Evolutionary conservation across 2,113 vertebrate genomes (phyloP).

Genomic region (Gymnorhina tibicen): DNA sequence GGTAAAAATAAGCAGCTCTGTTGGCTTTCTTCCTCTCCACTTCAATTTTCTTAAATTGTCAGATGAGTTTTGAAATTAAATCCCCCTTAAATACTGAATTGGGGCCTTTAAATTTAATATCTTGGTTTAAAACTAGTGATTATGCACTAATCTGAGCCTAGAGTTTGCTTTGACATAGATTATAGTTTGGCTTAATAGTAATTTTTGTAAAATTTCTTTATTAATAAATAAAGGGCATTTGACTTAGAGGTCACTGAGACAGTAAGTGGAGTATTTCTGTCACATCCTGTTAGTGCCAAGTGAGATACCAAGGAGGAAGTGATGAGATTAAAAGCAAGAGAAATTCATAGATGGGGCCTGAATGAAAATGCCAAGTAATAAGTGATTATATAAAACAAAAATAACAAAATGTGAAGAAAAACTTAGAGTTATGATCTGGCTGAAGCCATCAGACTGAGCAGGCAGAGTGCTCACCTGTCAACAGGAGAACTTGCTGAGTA

Average conservation of each 20-base stretch:
- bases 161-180: background rate
- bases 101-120: background rate
- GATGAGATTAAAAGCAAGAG: background rate
- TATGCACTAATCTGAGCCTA: background rate
- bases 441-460: background rate
- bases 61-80: background rate
- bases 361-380: background rate
- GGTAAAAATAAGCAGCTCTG: background rate
- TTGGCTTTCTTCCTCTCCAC: background rate
- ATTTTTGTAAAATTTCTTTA: background rate
- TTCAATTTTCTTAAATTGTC: background rate
- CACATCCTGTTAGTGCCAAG: background rate
- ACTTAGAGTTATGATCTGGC: background rate
- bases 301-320: background rate
- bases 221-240: background rate
- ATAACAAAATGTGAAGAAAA: background rate
- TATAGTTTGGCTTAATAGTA: background rate
- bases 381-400: background rate
- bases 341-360: background rate
- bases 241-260: background rate
- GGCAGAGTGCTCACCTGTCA: background rate
- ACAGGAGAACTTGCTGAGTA: background rate
- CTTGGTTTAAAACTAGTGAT: background rate
- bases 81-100: background rate
- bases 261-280: background rate